phyloP scores from a whole-genome alignment of 1,140 invertebrate species.

The Bombyx mandarina region DNA sequence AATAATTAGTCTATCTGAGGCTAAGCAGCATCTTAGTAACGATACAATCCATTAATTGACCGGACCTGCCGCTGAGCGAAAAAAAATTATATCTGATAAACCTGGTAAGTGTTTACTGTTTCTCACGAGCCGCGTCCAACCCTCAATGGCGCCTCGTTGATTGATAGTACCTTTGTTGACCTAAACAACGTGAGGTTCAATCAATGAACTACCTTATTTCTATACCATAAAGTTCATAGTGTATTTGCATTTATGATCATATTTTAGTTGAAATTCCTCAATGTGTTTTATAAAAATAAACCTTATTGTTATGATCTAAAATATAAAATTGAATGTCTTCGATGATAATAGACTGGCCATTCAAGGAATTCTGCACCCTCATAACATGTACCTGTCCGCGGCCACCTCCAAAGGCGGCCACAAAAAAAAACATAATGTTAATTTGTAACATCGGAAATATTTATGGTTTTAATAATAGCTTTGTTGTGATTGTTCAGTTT shows the following conservation, averaged over 20 bases:
- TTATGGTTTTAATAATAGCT: constrained; percentile 64
- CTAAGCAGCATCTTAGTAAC: constrained; percentile 55
- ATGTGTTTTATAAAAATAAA: constrained; percentile 16
- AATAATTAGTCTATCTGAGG: constrained; percentile 60
- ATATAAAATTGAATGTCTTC: constrained; percentile 11
- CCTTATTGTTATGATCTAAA: constrained; percentile 15
- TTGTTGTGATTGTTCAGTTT: constrained; percentile 66
- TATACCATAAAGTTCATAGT: constrained; percentile 10
- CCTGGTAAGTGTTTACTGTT: constrained; percentile 68
- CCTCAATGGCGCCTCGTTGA: constrained; percentile 68
- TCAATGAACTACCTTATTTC: constrained; percentile 23
- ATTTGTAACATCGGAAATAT: constrained; percentile 62
- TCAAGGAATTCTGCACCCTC: constrained; percentile 70
- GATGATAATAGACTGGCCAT: constrained; percentile 36
- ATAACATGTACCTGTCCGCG: constrained; percentile 63
- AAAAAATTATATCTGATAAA: constrained; percentile 67
- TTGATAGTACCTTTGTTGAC: constrained; percentile 61
- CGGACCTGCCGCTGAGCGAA: constrained; percentile 57
- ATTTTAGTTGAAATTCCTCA: constrained; percentile 13
- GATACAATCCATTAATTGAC: constrained; percentile 68
- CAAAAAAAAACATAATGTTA: constrained; percentile 66
- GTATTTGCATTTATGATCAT: constrained; percentile 7
- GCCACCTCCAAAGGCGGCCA: constrained; percentile 60
- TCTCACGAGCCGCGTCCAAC: constrained; percentile 63
- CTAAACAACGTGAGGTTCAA: constrained; percentile 29